These are phyloP conservation scores for Neogobius melanostomus DNA, from an alignment of 2,113 vertebrate genomes.

Conservation along the genomic window DNA sequence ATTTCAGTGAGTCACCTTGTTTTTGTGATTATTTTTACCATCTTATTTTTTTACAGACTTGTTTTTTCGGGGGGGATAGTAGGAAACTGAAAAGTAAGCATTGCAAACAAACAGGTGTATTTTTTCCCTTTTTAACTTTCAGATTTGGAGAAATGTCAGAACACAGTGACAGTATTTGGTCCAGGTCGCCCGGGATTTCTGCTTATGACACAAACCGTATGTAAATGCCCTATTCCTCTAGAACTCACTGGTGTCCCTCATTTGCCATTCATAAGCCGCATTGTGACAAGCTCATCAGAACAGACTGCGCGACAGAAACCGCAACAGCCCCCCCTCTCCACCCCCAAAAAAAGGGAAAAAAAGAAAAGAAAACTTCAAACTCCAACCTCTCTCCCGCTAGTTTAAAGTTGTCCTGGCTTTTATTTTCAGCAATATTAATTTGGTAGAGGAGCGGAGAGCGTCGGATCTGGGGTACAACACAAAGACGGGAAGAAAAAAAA, in stretches of 20 bases:
- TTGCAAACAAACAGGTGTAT: conserved; percentile 13
- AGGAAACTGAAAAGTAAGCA: conserved; percentile 6
- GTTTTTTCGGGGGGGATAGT: conserved; percentile 10
- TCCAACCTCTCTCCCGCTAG: conserved; percentile 59
- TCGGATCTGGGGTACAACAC: conserved; percentile 68
- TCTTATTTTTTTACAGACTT: not conserved
- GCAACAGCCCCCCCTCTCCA: conserved; percentile 73
- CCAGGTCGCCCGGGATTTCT: conserved; percentile 51
- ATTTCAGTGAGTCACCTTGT: not conserved
- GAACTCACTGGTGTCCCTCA: conserved; percentile 41
- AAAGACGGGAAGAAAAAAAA: conserved; percentile 59
- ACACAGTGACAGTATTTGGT: conserved; percentile 32
- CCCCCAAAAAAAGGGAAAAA: conserved; percentile 70
- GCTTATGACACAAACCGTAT: conserved; percentile 60
- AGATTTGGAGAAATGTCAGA: conserved; percentile 19
- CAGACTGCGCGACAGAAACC: conserved; percentile 70
- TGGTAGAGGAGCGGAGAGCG: conserved; percentile 70
- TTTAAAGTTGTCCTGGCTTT: conserved; percentile 86
- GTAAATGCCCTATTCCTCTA: conserved; percentile 49
- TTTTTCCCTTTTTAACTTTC: conserved; percentile 8
- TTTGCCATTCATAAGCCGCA: conserved; percentile 65
- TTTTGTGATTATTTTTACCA: not conserved
- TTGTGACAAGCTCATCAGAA: conserved; percentile 78
- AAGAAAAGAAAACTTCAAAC: conserved; percentile 66
- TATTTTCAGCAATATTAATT: conserved; percentile 85